Conservation (phyloP, 37 sponge, comb jelly and placozoan genomes). For the Aphrocallistes beatrix region DNA sequence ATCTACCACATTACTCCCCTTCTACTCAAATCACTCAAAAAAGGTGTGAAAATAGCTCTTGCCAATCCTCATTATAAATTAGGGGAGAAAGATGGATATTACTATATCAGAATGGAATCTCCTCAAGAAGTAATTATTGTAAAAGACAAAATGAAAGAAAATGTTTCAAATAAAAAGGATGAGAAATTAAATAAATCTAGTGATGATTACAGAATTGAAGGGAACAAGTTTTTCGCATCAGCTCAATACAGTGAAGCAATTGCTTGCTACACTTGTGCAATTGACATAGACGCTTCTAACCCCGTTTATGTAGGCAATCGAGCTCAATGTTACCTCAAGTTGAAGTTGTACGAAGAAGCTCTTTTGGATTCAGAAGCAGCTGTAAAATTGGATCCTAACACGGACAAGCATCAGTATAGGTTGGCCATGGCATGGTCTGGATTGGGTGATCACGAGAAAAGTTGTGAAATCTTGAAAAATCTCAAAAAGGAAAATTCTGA, state of each 20-base stretch:
- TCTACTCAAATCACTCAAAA: background rate
- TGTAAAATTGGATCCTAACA: slow-evolving; percentile 40
- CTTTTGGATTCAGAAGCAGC: slow-evolving; percentile 37
- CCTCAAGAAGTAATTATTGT: background rate
- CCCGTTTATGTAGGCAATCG: slow-evolving; percentile 55
- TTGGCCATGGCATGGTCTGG: slow-evolving; percentile 56
- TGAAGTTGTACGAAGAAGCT: slow-evolving; percentile 34
- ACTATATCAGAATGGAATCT: background rate
- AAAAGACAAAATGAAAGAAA: background rate
- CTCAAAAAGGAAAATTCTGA: background rate
- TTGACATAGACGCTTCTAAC: slow-evolving; percentile 3
- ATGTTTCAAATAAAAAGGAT: too few relatives aligned
- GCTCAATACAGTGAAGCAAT: slow-evolving; percentile 34
- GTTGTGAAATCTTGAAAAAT: slow-evolving; percentile 37
- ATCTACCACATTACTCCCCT: background rate
- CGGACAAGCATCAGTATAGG: slow-evolving; percentile 63
- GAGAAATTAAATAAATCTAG: background rate
- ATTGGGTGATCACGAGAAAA: slow-evolving; percentile 40
- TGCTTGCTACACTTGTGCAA: slow-evolving; percentile 26
- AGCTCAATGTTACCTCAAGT: slow-evolving; percentile 67
- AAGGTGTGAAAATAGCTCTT: background rate
- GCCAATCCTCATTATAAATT: background rate
- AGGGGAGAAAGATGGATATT: background rate
- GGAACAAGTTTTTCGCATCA: slow-evolving; percentile 45
- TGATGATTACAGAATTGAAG: slow-evolving; percentile 27